Evolutionary conservation across 2,797 vertebrate genomes (phyloP), one percentile per base, ranked within the genome.

Genomic region (Tinamus major): DNA sequence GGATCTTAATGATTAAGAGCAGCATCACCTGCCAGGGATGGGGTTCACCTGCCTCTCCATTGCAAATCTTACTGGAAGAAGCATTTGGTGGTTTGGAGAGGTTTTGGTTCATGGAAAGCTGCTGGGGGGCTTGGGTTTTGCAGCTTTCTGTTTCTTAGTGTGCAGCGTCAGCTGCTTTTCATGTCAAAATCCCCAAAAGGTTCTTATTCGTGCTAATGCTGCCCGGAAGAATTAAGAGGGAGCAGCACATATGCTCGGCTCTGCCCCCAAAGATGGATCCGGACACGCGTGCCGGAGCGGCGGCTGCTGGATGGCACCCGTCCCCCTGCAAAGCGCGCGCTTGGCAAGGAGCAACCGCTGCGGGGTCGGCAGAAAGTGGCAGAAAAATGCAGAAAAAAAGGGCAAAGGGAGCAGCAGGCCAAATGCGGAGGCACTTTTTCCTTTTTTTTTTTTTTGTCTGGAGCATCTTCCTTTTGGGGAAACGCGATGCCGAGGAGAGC

Each of bases 391-490:
- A 7, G 23, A 14, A 26, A 51, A 51, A 51, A 26, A 13, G 23
- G 49, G 49, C 24, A 51, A 51, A 51, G 24, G 49, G 49, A 26
- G 49, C 49, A 26, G 49, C 49, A 51, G 13, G 13, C 9, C 49
- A 14, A 51, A 51, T 8, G 24, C 12, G 12, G 23, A 49, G 48
- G 48, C 48, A 4, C 19, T 17, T 16, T 42, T 48, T 48, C 3
- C 13, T 49, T 26, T 10, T 26, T 4, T 26, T 26, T 26, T 26
- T 26, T 51, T 26, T 26, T 14, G 13, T 6, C 49, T 6, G 95
- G 93, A 96, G 93, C 69, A 26, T 82, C 92, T 94, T 96, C 94
- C 96, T 96, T 74, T 89, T 61, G 49, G 95, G 84, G 97, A 97
- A 93, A 88, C 81, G 79, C 96, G 83, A 75, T 23, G 64, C 87